Base-by-base conservation (phyloP, 2,113 vertebrate species). In the Rhineura floridana region DNA sequence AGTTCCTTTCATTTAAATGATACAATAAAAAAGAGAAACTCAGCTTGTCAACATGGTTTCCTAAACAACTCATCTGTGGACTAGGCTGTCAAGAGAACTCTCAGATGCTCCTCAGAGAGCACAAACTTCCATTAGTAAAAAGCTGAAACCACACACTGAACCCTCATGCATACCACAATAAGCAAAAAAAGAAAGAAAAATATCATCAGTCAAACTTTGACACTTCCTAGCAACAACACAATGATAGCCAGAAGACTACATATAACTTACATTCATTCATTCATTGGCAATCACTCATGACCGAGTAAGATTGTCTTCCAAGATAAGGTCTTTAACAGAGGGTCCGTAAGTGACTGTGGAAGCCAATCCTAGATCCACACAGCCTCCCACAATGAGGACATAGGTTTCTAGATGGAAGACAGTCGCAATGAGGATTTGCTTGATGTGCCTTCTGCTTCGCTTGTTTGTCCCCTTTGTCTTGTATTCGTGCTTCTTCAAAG, bases 21-120 rank as follows among this genome's bases (percentile, higher is more conserved):
- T 72, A 65, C 6, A 15, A 50, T 30, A 25, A 44, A 36, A 46
- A 72, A 50, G 55, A 69, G 19, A n/a, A 52, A 44, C 48, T 63
- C 52, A 13, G 28, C 77, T 59, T 85, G 50, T 83, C 44, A 73
- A 72, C 30, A 50, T 83, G 10, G 52, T 81, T 65, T 81, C 9
- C 69, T 81, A 42, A 85, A 39, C 55, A 89, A 81, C 28, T 67
- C 77, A 44, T 81, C 83, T 55, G 36, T 75, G 25, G 25, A 70
- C 25, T 73, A 62, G 63, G 42, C 77, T 81, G 88, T 80, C 78
- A 81, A 81, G 48, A 84, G 48, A 84, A n/a, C 67, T 17, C 36
- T 55, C 87, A 78, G 50, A 81, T 75, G 78, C 30, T 81, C 55
- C 69, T 86, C 17, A 75, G 44, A 72, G 50, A 59, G 25, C 50